Evolutionary conservation across 2,113 vertebrate genomes (phyloP).

Genomic region (Isurus oxyrinchus): DNA sequence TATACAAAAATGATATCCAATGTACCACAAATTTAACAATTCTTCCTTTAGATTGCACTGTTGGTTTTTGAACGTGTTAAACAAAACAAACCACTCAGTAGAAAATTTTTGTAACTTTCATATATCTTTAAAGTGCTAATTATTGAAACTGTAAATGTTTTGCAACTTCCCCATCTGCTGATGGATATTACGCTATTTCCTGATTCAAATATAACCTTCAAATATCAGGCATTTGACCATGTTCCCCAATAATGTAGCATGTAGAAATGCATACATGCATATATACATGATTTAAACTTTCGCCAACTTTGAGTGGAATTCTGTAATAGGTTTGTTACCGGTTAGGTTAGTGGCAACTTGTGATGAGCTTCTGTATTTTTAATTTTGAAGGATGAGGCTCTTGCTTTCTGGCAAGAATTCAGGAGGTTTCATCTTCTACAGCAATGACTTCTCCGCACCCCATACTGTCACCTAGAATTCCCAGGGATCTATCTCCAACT

Average conservation of each 20-base stretch:
- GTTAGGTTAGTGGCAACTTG: neutral
- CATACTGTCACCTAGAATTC: neutral
- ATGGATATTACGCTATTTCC: neutral
- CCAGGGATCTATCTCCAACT: neutral
- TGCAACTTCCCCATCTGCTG: neutral
- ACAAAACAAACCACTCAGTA: neutral
- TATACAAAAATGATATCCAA: neutral
- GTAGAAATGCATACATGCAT: neutral
- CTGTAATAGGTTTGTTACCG: neutral
- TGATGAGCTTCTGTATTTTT: neutral
- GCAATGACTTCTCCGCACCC: no score
- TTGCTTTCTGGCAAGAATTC: neutral
- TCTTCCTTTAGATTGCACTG: neutral
- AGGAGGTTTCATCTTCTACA: neutral
- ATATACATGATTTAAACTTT: neutral
- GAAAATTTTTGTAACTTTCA: neutral
- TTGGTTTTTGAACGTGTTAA: neutral
- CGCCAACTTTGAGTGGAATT: neutral
- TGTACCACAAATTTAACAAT: neutral
- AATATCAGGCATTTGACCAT: neutral
- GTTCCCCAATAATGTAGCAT: neutral
- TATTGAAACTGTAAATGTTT: neutral
- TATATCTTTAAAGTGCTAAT: neutral
- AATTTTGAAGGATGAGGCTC: neutral
- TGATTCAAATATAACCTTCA: neutral